phyloP scores from a whole-genome alignment of 2,113 vertebrate genomes.

The Heterotis niloticus region DNA sequence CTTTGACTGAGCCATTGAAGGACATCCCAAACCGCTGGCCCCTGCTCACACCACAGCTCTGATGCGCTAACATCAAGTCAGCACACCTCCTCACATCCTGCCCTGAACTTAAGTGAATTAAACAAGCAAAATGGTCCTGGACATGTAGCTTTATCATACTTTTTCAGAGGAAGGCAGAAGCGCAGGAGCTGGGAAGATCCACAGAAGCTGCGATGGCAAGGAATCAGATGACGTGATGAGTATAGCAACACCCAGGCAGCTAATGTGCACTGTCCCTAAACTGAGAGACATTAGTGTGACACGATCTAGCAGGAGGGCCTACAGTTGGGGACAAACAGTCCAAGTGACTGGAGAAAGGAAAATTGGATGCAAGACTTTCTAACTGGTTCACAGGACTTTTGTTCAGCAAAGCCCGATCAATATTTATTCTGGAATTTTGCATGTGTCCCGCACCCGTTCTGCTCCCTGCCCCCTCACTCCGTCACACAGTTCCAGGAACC shows the following conservation, averaged over 20 bases:
- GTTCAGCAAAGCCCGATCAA: neutral
- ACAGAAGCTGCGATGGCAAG: slow-evolving; percentile 28
- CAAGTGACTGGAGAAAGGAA: neutral
- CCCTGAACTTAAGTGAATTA: slow-evolving; percentile 42
- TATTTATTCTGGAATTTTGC: neutral
- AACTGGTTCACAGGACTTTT: neutral
- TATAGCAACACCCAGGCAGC: neutral
- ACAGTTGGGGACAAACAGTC: neutral
- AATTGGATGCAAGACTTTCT: neutral
- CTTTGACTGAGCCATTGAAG: too few species aligned
- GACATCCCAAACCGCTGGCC: too few species aligned
- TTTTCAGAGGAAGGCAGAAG: neutral
- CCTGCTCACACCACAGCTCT: neutral
- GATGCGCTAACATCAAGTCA: neutral
- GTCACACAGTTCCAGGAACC: neutral
- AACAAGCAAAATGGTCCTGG: slow-evolving; percentile 19
- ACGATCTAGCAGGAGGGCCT: neutral
- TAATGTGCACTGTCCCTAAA: neutral
- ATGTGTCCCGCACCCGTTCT: too few species aligned
- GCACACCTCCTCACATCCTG: neutral
- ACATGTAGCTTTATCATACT: slow-evolving; percentile 16
- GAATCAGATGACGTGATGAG: neutral
- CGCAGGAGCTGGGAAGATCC: slow-evolving; percentile 27
- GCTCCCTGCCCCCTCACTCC: neutral
- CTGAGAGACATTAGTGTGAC: neutral